phyloP scores from a whole-genome alignment of 2,113 vertebrate species.

The Dasyornis broadbenti region DNA sequence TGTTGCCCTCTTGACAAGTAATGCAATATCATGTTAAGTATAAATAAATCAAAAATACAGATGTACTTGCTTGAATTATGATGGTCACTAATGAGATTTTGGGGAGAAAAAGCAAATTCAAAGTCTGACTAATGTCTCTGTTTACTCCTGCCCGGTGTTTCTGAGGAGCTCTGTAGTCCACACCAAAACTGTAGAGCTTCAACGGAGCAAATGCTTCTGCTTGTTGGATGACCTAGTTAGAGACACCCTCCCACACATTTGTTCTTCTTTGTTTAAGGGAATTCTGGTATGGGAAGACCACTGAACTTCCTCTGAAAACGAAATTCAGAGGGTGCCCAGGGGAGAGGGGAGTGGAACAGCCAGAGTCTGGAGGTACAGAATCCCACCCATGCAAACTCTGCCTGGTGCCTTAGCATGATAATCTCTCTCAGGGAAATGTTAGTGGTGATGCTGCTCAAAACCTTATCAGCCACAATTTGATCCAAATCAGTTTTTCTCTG shows the following conservation, averaged over 20 bases:
- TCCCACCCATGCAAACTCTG: neutral
- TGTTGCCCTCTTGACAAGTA: conserved; percentile 54
- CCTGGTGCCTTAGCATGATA: neutral
- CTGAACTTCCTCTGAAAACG: neutral
- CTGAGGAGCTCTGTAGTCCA: neutral
- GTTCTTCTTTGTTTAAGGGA: neutral
- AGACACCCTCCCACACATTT: neutral
- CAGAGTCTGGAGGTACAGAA: neutral
- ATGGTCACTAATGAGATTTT: conserved; percentile 31
- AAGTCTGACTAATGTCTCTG: neutral
- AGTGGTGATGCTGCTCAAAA: neutral
- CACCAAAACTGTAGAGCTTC: neutral
- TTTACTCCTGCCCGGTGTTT: neutral
- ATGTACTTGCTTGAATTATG: conserved; percentile 14
- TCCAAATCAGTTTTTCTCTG: neutral
- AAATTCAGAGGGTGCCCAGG: neutral
- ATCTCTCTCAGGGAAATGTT: neutral
- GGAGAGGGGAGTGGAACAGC: neutral
- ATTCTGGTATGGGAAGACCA: neutral
- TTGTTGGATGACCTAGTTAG: neutral
- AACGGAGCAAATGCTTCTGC: neutral
- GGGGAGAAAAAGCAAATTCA: neutral
- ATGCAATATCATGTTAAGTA: conserved; percentile 45
- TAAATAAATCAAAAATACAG: conserved; percentile 58
- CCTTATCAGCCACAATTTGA: neutral